Conservation (phyloP, 2,113 vertebrate species). For the Polypterus bichir region DNA sequence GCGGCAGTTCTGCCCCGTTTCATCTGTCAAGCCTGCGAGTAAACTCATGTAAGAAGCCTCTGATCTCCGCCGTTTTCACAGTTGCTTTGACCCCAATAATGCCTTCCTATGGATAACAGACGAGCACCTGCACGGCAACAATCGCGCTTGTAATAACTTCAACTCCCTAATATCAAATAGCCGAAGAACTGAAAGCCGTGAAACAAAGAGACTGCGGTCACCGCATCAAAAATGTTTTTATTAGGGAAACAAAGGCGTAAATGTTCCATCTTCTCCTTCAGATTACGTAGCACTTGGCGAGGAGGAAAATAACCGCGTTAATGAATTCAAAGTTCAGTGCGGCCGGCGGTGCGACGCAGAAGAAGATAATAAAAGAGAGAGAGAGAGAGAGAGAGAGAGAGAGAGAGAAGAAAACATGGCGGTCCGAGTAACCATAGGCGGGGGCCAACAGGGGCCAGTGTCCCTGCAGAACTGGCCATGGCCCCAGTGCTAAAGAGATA, state of each 20-base stretch:
- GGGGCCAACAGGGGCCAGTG: no score
- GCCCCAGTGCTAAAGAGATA: no score
- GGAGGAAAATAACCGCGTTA: no score
- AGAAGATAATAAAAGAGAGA: no score
- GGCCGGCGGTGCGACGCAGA: no score
- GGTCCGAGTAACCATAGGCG: no score
- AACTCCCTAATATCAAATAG: slow-evolving; percentile 2
- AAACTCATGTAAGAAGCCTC: slow-evolving; percentile 2
- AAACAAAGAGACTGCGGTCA: neutral
- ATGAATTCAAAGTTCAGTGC: no score
- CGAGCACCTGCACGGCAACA: slow-evolving; percentile 8
- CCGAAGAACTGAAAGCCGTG: neutral
- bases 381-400: no score
- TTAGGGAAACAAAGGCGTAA: neutral
- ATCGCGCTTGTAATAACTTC: slow-evolving; percentile 1
- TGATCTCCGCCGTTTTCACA: slow-evolving; percentile 10
- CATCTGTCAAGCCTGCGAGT: slow-evolving; percentile 3
- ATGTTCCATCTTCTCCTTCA: neutral
- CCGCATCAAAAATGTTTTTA: neutral
- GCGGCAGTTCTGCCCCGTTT: slow-evolving; percentile 9
- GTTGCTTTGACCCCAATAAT: slow-evolving; percentile 8
- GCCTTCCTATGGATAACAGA: slow-evolving; percentile 5
- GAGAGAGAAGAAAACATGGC: no score
- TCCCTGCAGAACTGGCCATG: no score
- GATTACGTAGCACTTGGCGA: neutral